phyloP scores from a whole-genome alignment of 2,888 invertebrate genomes.

The Dastarcus helophoroides region DNA sequence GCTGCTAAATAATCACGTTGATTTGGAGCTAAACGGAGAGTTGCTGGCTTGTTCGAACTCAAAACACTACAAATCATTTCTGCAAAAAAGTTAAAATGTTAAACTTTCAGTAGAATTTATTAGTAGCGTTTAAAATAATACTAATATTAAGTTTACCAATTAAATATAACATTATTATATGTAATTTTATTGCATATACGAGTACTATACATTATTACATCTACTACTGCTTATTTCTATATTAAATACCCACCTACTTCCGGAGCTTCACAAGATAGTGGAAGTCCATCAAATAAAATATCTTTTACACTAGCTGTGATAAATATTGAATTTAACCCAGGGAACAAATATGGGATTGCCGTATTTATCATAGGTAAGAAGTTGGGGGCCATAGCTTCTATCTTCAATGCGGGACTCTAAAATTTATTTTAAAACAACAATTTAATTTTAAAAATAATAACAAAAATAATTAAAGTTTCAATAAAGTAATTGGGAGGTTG shows the following conservation, averaged over 20 bases:
- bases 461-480: too few species aligned
- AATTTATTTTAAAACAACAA: constrained; percentile 3
- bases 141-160: too few species aligned
- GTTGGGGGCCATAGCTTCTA: constrained; percentile 24
- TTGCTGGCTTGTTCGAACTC: constrained; percentile 28
- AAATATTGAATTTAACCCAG: constrained; percentile 19
- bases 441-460: too few species aligned
- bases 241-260: constrained; percentile 41
- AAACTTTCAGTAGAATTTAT: too few species aligned
- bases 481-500: too few species aligned
- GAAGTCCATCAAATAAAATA: constrained; percentile 45
- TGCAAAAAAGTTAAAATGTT: constrained; percentile 12
- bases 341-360: constrained; percentile 6
- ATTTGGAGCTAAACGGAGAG: constrained; percentile 39
- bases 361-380: constrained; percentile 1
- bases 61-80: constrained; percentile 29
- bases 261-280: constrained; percentile 39
- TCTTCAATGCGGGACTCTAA: neutral
- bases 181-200: too few species aligned
- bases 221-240: too few species aligned
- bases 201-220: too few species aligned
- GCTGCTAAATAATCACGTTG: constrained; percentile 44
- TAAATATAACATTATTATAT: too few species aligned
- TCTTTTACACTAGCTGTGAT: constrained; percentile 39
- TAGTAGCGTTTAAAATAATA: too few species aligned